Percentiles rank a stretch among this genome's conserved stretches.
Conservation (phyloP, 2,888 invertebrate species). For the Protodeltote pygarga region DNA sequence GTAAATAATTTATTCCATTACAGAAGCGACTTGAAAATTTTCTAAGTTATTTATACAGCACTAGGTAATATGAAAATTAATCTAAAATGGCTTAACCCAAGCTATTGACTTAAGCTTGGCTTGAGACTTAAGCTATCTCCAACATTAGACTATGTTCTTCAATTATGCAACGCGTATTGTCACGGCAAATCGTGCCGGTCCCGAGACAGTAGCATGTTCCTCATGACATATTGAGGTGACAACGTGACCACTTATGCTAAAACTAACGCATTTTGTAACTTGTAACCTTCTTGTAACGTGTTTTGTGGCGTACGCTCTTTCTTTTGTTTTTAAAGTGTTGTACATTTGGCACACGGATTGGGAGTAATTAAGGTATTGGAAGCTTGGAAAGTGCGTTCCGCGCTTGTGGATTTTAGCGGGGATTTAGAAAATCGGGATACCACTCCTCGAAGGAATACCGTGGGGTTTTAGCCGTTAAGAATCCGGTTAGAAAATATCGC, state of each 20-base stretch:
- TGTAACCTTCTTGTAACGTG: constrained; percentile 17
- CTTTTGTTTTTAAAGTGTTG: constrained; percentile 3
- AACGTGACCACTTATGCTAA: constrained; percentile 38
- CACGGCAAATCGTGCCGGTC: constrained; percentile 58
- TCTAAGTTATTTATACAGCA: too few species aligned
- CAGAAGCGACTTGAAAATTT: too few species aligned
- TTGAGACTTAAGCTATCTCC: neutral
- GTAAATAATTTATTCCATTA: too few species aligned
- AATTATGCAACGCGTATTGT: constrained; percentile 59
- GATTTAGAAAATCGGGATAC: too few species aligned
- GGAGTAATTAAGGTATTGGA: neutral
- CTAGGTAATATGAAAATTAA: too few species aligned
- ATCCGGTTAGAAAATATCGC: too few species aligned
- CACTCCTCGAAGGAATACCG: too few species aligned
- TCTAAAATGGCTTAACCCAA: too few species aligned
- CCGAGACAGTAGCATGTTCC: constrained; percentile 47
- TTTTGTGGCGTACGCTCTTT: constrained; percentile 12
- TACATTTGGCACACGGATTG: neutral
- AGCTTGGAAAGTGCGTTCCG: too few species aligned
- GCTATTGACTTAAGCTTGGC: neutral
- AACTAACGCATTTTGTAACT: constrained; percentile 14
- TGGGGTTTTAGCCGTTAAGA: too few species aligned
- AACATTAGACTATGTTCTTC: constrained; percentile 20
- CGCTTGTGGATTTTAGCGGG: too few species aligned
- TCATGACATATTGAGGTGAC: constrained; percentile 64